Evolutionary conservation across 2,797 vertebrate species (phyloP).

Genomic region (Novumbra hubbsi): DNA sequence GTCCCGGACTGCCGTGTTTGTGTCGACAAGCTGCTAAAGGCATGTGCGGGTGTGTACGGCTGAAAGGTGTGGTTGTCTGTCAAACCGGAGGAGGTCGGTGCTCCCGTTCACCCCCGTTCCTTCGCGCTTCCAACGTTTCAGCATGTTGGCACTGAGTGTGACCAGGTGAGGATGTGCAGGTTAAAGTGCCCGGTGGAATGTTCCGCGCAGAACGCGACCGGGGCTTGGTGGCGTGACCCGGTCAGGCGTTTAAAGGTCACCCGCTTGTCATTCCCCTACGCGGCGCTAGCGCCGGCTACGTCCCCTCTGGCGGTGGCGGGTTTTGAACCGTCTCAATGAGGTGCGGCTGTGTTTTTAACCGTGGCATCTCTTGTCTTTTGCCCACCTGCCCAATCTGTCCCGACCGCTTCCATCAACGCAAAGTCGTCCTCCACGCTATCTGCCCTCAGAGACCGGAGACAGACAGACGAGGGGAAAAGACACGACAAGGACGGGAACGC

Average conservation of each 20-base stretch:
- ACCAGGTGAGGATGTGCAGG: background rate
- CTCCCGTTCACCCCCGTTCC: background rate
- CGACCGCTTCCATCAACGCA: background rate
- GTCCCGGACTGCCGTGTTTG: too few species aligned
- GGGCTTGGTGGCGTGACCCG: background rate
- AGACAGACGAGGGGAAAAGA: background rate
- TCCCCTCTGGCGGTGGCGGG: background rate
- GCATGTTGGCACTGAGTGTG: background rate
- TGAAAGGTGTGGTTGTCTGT: too few species aligned
- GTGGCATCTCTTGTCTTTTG: background rate
- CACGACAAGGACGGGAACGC: slow-evolving; percentile 4
- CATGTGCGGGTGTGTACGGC: too few species aligned
- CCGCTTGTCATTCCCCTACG: background rate
- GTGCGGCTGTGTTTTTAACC: background rate
- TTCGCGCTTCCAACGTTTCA: background rate
- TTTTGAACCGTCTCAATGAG: background rate
- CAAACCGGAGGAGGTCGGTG: too few species aligned
- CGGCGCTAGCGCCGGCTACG: background rate
- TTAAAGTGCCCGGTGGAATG: background rate
- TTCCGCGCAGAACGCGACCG: background rate
- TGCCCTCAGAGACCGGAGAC: slow-evolving; percentile 11
- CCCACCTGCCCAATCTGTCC: too few species aligned
- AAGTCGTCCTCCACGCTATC: slow-evolving; percentile 10
- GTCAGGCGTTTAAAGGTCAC: slow-evolving; percentile 6
- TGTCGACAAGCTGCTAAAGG: background rate